Base-by-base conservation (phyloP, 2,888 invertebrate species). In the Himalopsyche japonica region DNA sequence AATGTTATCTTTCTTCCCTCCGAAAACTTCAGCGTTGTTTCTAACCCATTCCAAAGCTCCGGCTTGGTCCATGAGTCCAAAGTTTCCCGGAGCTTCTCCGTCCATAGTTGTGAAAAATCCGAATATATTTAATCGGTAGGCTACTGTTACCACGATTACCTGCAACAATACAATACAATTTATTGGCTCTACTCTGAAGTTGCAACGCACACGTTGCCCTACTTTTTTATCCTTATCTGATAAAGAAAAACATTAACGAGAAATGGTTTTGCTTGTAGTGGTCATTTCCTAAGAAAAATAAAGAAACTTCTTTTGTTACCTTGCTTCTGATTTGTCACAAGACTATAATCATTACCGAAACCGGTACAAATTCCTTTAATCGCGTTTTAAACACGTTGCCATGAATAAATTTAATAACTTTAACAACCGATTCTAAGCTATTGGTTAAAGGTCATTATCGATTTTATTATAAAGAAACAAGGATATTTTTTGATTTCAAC, bases 51-150 rank as follows among this genome's bases (percentile, higher is more conserved):
- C 93, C 82, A 97, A 90, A 0, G 96, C 95, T 0, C 96, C 97
- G 34, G 96, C 94, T 91, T 97, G 97, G 88, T 97, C 97, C 91
- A 96, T 92, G 86, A 97, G 91, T 0, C 97, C 97, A 87, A 93
- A 96, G 89, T 97, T 97, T 1, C 97, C 97, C 0, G 95, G 92
- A 6, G 96, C 94, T 89, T 95, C 95, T 7, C 94, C 94, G 88
- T 97, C 96, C 88, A 94, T 93, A 7, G 96, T 95, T 20, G 96
- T 95, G 88, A 97, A 95, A 89, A 97, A 97, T n/a, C 97, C 97
- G 87, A 97, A 94, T 86, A 97, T 95, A 89, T 95, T 96, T 78
- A 97, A 90, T 8, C 97, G 94, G 90, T 95, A 97, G 0, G 96
- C 95, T 64, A 96, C 94, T 1, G 96, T 95, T 8, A 97, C 95